These are phyloP conservation scores for Trachelus iudaicus DNA, from an alignment of 2,888 invertebrate species.

Conservation along the genomic window DNA sequence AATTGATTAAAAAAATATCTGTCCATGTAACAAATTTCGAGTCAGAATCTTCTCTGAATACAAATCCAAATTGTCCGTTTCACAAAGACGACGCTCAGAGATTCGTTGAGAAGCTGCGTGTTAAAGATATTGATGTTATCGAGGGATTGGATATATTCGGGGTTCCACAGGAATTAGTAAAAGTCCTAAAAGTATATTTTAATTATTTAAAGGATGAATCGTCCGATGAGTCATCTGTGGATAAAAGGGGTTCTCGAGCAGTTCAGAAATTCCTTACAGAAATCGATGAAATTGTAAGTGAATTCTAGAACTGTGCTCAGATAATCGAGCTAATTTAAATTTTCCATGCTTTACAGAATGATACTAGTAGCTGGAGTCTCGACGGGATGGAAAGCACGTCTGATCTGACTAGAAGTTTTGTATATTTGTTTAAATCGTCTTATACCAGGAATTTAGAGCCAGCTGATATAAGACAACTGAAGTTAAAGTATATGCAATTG, in stretches of 20 bases:
- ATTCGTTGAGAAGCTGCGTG: conserved; percentile 33
- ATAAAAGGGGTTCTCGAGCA: conserved; percentile 29
- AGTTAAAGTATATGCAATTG: conserved; percentile 32
- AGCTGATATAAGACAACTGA: conserved; percentile 23
- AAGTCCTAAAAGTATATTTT: conserved; percentile 48
- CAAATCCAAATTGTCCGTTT: conserved; percentile 35
- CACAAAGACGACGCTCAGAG: conserved; percentile 37
- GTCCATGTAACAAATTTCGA: conserved; percentile 19
- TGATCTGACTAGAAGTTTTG: conserved; percentile 22
- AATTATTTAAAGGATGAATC: conserved; percentile 32
- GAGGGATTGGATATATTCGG: conserved; percentile 48
- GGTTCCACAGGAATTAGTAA: conserved; percentile 46
- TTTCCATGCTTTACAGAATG: conserved; percentile 10
- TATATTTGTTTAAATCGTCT: conserved; percentile 27
- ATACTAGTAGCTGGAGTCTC: not conserved
- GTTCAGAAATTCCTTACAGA: conserved; percentile 40
- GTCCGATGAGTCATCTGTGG: not conserved
- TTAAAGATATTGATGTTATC: conserved; percentile 37
- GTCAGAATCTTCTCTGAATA: too few relatives aligned
- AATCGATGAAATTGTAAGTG: conserved; percentile 34
- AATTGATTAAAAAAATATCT: conserved; percentile 45
- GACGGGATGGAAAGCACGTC: not conserved
- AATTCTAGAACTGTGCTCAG: not conserved
- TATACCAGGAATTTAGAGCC: conserved; percentile 20
- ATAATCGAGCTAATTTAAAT: not conserved